Percentiles rank a stretch among this genome's conserved stretches.
phyloP scores from a whole-genome alignment of 2,888 invertebrate species.

The Amorpha juglandis region DNA sequence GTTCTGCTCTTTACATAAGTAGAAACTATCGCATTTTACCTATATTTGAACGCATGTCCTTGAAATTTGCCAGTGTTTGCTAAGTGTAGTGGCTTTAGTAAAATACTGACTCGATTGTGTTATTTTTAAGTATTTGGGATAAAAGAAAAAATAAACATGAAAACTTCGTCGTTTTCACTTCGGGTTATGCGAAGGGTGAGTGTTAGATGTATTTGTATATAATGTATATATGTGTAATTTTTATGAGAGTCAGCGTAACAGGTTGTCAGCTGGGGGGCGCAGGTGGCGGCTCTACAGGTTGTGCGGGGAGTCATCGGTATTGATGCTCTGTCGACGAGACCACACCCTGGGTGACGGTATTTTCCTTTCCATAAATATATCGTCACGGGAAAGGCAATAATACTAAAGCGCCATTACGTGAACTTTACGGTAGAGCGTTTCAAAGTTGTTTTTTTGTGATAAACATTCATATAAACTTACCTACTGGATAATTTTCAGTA shows the following conservation, averaged over 20 bases:
- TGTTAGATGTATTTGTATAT: slow-evolving; percentile 38
- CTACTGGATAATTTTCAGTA: no score
- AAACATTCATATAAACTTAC: no score
- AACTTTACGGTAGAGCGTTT: no score
- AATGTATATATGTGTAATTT: slow-evolving; percentile 15
- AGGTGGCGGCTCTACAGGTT: slow-evolving; percentile 42
- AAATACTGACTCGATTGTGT: slow-evolving; percentile 32
- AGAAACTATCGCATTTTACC: not conserved
- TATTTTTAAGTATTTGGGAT: slow-evolving; percentile 48
- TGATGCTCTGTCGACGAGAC: slow-evolving; percentile 22
- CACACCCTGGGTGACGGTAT: slow-evolving; percentile 25
- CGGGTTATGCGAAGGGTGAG: slow-evolving; percentile 92
- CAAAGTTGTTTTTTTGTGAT: no score
- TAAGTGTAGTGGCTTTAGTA: slow-evolving; percentile 37
- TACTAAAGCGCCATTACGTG: no score
- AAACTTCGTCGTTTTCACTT: slow-evolving; percentile 90
- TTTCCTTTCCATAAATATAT: not conserved
- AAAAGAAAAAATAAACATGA: slow-evolving; percentile 84
- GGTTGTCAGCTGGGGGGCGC: slow-evolving; percentile 37
- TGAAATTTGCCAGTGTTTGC: slow-evolving; percentile 43
- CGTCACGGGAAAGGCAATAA: no score
- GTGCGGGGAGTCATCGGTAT: slow-evolving; percentile 27
- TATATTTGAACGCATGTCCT: slow-evolving; percentile 29
- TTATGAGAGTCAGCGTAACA: slow-evolving; percentile 36
- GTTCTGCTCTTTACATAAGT: slow-evolving; percentile 19